Evolutionary conservation across 2,797 vertebrate genomes (phyloP), one percentile per base, ranked within the genome.

Genomic region (Aldrovandia affinis): DNA sequence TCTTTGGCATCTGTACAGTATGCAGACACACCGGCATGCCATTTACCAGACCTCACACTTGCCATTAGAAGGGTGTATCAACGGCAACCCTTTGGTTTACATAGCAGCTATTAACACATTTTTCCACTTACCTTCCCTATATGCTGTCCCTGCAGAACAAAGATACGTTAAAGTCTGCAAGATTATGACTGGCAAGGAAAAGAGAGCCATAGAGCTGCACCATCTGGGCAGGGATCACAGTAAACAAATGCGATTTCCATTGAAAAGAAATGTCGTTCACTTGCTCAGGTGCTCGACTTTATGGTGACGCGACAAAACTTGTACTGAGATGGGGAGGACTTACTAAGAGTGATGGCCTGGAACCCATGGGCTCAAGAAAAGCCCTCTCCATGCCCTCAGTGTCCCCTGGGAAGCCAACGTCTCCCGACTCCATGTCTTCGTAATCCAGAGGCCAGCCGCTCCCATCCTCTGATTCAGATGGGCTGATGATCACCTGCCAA

Each of bases 401-500:
- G 25, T 96, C 95, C 84, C 93, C 95, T 0, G 91, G 93, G 88
- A 95, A 94, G 86, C 94, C 88, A 84, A 95, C 94, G 83, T 97
- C 96, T 84, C 94, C 96, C 0, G 96, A 95, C 85, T 98, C 96
- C 88, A 95, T 89, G 87, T 97, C 96, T 0, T 96, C 96, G 87
- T 95, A 94, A 86, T 97, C 97, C 83, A 92, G 88, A 0, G 90
- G 93, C 89, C 95, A 93, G 44, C 97, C 96, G 0, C 97, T 98
- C 89, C 95, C 96, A 83, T 97, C 97, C 86, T 93, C 94, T 6
- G 91, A 89, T 80, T 96, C 92, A 20, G 94, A 91, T 33, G 94
- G 90, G 90, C 94, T 96, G 89, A 99, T 96, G 84, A 97, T 84
- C 89, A 99, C 95, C 98, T 99, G 93, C 81, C 89, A 90, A 88